A percentile compares a stretch with the other conserved stretches of the same genome.
Evolutionary conservation across 2,797 vertebrate species (phyloP).

Genomic region (Chloroceryle inda): DNA sequence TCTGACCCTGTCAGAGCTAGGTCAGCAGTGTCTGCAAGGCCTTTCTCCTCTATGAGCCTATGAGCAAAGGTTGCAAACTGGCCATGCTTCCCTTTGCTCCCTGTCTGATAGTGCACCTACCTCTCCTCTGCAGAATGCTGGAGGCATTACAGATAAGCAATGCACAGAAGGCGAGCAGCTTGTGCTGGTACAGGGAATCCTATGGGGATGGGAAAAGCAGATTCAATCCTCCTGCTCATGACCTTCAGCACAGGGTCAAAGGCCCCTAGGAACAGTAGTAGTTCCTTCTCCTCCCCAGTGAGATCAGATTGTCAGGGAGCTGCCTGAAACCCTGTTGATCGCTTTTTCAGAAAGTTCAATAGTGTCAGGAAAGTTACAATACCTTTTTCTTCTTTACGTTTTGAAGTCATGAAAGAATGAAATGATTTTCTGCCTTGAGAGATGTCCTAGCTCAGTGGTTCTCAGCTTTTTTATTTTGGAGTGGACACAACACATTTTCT

Average conservation of each 20-base stretch:
- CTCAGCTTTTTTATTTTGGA: not conserved
- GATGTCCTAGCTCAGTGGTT: not conserved
- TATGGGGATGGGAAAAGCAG: not conserved
- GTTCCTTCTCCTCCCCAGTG: not conserved
- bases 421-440: not conserved
- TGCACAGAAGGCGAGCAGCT: not conserved
- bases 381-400: not conserved
- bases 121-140: not conserved
- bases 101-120: fast-evolving
- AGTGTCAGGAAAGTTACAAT: not conserved
- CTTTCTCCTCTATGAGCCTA: not conserved
- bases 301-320: not conserved
- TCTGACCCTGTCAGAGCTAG: not conserved
- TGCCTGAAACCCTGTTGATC: not conserved
- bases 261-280: not conserved
- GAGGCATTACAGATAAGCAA: not conserved
- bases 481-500: not conserved
- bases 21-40: not conserved
- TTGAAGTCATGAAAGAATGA: not conserved
- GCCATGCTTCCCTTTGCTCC: not conserved
- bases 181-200: not conserved
- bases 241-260: not conserved
- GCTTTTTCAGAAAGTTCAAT: not conserved
- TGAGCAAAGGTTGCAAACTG: not conserved
- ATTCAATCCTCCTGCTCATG: not conserved